phyloP scores from a whole-genome alignment of 2,797 vertebrate species.

The Streptopelia turtur region DNA sequence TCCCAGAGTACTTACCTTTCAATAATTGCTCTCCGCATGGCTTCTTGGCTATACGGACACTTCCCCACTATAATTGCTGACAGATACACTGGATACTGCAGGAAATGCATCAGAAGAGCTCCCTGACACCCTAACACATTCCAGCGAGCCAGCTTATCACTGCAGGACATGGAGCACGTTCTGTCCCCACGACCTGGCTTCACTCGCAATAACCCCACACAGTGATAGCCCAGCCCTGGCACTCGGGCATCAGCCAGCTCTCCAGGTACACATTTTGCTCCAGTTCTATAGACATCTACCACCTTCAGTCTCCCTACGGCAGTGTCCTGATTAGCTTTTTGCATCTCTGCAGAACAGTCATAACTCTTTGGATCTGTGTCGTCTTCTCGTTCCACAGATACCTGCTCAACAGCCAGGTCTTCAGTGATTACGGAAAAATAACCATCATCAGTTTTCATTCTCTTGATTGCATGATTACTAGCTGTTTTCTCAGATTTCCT shows the following conservation, averaged over 20 bases:
- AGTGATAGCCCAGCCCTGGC: slow-evolving; percentile 85
- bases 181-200: slow-evolving; percentile 93
- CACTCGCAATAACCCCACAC: slow-evolving; percentile 84
- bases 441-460: slow-evolving; percentile 16
- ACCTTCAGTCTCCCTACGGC: neutral
- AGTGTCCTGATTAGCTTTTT: neutral
- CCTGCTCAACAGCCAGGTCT: neutral
- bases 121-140: slow-evolving; percentile 92
- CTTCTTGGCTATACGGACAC: slow-evolving; percentile 86
- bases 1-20: slow-evolving; percentile 76
- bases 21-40: slow-evolving; percentile 85
- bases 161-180: slow-evolving; percentile 93
- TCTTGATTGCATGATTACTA: slow-evolving; percentile 35
- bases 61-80: slow-evolving; percentile 86
- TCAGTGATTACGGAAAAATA: neutral
- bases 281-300: slow-evolving; percentile 88
- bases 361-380: neutral
- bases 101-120: slow-evolving; percentile 90
- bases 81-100: slow-evolving; percentile 88
- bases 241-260: slow-evolving; percentile 76
- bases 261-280: slow-evolving; percentile 91
- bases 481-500: slow-evolving; percentile 55
- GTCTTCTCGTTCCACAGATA: neutral
- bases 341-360: neutral
- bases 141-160: slow-evolving; percentile 95